Conservation (phyloP, 1,140 invertebrate species). For the Bradysia coprophila region DNA sequence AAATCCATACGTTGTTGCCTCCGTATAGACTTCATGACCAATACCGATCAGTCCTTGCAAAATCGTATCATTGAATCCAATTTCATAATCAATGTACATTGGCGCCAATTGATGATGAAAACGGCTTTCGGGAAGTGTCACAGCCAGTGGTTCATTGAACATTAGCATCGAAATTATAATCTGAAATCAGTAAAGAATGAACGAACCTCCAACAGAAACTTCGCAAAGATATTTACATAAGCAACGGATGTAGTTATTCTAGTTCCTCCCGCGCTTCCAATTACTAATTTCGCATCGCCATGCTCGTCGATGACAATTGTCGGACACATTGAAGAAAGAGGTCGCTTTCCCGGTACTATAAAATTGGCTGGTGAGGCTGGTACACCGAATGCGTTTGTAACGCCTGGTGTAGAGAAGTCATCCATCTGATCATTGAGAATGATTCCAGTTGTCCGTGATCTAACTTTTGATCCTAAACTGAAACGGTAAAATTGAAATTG, state of each 20-base stretch:
- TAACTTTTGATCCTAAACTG: neutral
- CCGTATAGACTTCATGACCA: neutral
- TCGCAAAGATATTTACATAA: constrained; percentile 26
- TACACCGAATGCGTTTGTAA: constrained; percentile 58
- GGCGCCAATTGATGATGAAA: neutral
- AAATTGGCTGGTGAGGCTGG: constrained; percentile 67
- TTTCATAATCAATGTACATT: neutral
- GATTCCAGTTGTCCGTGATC: constrained; percentile 54
- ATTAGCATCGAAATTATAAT: neutral
- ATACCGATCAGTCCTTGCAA: neutral
- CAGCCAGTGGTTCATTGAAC: neutral
- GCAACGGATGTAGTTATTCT: constrained; percentile 73
- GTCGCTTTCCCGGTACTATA: constrained; percentile 58
- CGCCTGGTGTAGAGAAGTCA: constrained; percentile 73
- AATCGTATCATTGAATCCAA: neutral
- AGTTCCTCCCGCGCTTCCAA: constrained; percentile 77
- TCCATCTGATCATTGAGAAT: constrained; percentile 93
- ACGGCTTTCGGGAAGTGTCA: neutral
- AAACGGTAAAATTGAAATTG: constrained; percentile 6
- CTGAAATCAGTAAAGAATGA: neutral
- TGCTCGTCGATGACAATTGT: constrained; percentile 51
- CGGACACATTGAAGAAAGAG: constrained; percentile 82
- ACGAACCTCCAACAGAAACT: neutral
- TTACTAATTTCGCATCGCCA: constrained; percentile 42
- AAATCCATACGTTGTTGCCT: neutral